These are phyloP conservation scores for Thymelicus sylvestris DNA, from an alignment of 2,888 invertebrate species.

Conservation along the genomic window DNA sequence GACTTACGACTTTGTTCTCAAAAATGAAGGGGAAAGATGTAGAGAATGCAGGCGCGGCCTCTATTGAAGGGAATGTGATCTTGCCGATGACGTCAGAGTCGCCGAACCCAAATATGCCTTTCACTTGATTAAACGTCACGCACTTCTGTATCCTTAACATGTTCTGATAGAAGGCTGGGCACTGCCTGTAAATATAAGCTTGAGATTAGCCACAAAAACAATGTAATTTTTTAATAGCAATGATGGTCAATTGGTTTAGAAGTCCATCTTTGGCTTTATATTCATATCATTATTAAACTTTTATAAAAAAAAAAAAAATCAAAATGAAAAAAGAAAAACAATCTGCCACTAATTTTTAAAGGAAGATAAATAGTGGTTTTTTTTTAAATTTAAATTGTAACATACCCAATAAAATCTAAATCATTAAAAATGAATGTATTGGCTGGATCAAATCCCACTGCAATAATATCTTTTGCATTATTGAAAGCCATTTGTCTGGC, in stretches of 20 bases:
- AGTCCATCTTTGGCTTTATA: too few species aligned
- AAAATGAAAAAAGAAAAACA: too few species aligned
- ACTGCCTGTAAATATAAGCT: conserved; percentile 83
- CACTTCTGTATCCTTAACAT: conserved; percentile 96
- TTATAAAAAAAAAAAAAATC: too few species aligned
- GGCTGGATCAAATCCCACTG: conserved; percentile 95
- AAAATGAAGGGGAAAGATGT: conserved; percentile 97
- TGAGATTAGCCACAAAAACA: neutral
- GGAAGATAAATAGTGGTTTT: too few species aligned
- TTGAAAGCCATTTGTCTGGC: conserved; percentile 93
- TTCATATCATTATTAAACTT: too few species aligned
- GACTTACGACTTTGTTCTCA: conserved; percentile 87
- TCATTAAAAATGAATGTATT: conserved; percentile 99
- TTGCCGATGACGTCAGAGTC: conserved; percentile 98
- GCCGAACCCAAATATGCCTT: conserved; percentile 98
- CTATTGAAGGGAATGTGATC: conserved; percentile 97
- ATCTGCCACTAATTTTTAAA: too few species aligned
- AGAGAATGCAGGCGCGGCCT: conserved; percentile 97
- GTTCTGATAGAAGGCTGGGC: conserved; percentile 96
- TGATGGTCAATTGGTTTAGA: too few species aligned
- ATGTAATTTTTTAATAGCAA: too few species aligned
- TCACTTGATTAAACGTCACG: conserved; percentile 98
- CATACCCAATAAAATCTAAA: conserved; percentile 96
- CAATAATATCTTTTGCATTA: conserved; percentile 99
- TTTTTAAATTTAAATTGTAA: conserved; percentile 23